Base-by-base conservation (phyloP, 2,113 vertebrate species). In the Oreocharis arfaki region DNA sequence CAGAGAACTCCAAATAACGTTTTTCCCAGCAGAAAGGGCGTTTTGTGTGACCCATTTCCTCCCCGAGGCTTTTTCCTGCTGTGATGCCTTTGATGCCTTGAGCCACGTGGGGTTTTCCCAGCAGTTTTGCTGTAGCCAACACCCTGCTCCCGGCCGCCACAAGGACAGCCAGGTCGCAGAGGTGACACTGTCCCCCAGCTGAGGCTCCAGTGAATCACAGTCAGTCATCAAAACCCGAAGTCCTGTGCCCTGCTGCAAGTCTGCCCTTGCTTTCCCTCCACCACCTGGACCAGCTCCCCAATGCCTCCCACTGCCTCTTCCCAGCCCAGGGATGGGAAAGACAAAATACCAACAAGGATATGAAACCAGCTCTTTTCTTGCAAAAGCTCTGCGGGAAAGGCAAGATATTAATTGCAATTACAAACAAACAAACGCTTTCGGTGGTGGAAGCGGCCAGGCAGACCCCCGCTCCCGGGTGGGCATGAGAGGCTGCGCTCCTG, bases 71-170 rank as follows among this genome's bases (percentile, higher is more conserved):
- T 65, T 61, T 65, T 21, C 1, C 5, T 46, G 63, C 55, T 3
- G 2, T 10, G 35, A 16, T n/a, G 60, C 35, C 44, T 68, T 47
- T 5, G 13, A 32, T 37, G 39, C 77, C 68, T 44, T 1, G 18
- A 67, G 57, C 56, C 3, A 0, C 1, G 0, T 4, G 2, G 61
- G 46, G 7, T 63, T 83, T 78, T 49, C 42, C 88, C 39, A 41
- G 35, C 53, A 26, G 53, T 60, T 83, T 80, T 52, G n/a, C 18
- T 3, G 6, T 55, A 87, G 74, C 47, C 32, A 70, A 18, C n/a
- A 44, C 26, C 50, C 33, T 2, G 30, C 39, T 76, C 61, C 47
- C 0, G 0, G 60, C 21, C 46, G 16, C 52, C 2, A 3, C 69
- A 84, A 63, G 85, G 90, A 52, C 90, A 91, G 46, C 10, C 26